Percentiles rank a stretch among this genome's conserved stretches.
These are phyloP conservation scores for Chondrilla cf. caribensis DNA, from an alignment of 37 sponge, comb jelly and placozoan genomes.

Conservation along the genomic window DNA sequence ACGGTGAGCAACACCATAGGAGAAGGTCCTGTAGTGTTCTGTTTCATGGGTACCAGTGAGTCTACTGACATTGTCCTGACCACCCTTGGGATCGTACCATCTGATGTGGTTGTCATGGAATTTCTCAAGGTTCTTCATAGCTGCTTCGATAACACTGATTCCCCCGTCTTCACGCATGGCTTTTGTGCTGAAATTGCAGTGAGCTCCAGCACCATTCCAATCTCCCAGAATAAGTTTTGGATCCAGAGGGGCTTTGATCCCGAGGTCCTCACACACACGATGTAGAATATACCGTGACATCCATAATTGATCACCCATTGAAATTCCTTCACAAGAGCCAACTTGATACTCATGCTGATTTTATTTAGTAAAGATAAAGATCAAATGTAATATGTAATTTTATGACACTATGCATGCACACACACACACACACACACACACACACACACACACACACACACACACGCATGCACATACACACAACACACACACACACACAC, in stretches of 20 bases:
- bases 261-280: constrained; percentile 42
- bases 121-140: constrained; percentile 38
- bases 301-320: constrained; percentile 61
- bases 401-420: not conserved
- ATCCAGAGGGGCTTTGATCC: constrained; percentile 36
- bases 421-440: not conserved
- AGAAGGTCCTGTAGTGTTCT: constrained; percentile 42
- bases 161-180: constrained; percentile 44
- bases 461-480: too few relatives aligned
- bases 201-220: constrained; percentile 57
- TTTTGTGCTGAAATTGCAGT: constrained; percentile 46
- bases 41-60: constrained; percentile 93
- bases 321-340: constrained; percentile 24
- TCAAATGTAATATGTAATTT: too few relatives aligned
- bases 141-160: not conserved
- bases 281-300: constrained; percentile 40
- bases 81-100: constrained; percentile 34
- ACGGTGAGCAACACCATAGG: constrained; percentile 63
- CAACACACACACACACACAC: too few relatives aligned
- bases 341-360: constrained; percentile 50
- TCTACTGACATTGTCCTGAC: constrained; percentile 85
- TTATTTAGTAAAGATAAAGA: not conserved
- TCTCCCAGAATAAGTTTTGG: constrained; percentile 48
- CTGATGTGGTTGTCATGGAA: constrained; percentile 44
- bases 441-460: not conserved